Evolutionary conservation across 2,797 vertebrate genomes (phyloP).

Genomic region (Buphagus erythrorhynchus): DNA sequence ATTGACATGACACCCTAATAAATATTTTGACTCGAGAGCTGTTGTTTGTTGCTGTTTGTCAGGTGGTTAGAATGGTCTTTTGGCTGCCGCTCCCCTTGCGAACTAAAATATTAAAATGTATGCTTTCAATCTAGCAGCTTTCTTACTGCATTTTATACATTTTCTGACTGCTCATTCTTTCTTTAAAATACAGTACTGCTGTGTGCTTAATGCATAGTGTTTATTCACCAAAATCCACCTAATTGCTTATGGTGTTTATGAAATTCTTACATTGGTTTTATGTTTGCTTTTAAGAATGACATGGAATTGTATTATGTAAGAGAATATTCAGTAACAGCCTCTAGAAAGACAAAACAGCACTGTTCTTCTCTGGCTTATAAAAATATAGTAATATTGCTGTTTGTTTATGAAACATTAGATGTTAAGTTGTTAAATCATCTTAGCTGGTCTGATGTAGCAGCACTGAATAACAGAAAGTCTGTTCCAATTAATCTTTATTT

Average conservation of each 20-base stretch:
- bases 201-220: neutral
- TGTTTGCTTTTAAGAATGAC: neutral
- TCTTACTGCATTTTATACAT: neutral
- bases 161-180: neutral
- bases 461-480: neutral
- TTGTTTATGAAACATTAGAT: neutral
- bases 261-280: neutral
- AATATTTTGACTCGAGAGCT: constrained; percentile 61
- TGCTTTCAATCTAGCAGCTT: constrained; percentile 28
- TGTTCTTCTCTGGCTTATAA: neutral
- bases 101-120: constrained; percentile 56
- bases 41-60: constrained; percentile 63
- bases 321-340: neutral
- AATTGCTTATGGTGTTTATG: neutral
- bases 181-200: neutral
- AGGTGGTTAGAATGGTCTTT: constrained; percentile 48
- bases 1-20: constrained; percentile 61
- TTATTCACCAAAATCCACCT: neutral
- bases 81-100: constrained; percentile 17
- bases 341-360: neutral
- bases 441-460: neutral
- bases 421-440: neutral
- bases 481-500: neutral
- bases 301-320: neutral
- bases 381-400: neutral